A percentile compares a stretch with the other conserved stretches of the same genome.
These are phyloP conservation scores for Ichneumoninae sp. DNA, from an alignment of 2,888 invertebrate genomes.

Conservation along the genomic window DNA sequence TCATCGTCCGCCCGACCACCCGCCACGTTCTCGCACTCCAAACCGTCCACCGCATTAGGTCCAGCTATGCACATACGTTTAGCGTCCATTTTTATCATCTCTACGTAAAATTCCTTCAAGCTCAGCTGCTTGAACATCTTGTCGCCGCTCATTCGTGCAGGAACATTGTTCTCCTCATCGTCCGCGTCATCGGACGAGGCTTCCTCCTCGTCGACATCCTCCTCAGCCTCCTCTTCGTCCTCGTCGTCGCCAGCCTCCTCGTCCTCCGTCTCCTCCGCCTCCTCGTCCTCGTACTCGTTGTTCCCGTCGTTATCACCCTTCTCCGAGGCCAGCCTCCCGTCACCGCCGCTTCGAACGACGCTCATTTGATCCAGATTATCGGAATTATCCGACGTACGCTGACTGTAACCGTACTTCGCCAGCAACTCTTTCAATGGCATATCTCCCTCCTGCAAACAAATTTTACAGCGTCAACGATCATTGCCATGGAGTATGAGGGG, in stretches of 20 bases:
- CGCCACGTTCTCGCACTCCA: constrained; percentile 45
- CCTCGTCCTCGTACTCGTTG: constrained; percentile 81
- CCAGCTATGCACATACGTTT: constrained; percentile 60
- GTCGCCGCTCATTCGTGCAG: constrained; percentile 51
- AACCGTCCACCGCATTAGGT: constrained; percentile 46
- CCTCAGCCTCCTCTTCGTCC: constrained; percentile 71
- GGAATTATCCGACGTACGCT: constrained; percentile 81
- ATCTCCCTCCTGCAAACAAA: constrained; percentile 90
- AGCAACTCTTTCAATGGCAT: constrained; percentile 97
- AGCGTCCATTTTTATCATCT: constrained; percentile 77
- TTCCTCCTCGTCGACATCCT: constrained; percentile 82
- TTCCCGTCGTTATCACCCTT: constrained; percentile 79
- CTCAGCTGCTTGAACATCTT: constrained; percentile 72
- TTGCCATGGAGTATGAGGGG: neutral
- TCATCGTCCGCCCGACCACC: constrained; percentile 52
- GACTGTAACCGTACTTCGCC: constrained; percentile 93
- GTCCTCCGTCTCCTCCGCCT: constrained; percentile 83
- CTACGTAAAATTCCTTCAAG: constrained; percentile 82
- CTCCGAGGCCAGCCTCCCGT: constrained; percentile 59
- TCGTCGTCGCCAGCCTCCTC: constrained; percentile 81
- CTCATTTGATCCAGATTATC: constrained; percentile 80
- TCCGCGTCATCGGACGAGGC: constrained; percentile 81
- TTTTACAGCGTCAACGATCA: neutral
- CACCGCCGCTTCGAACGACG: constrained; percentile 76
- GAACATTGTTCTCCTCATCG: constrained; percentile 53